Evolutionary conservation across 2,113 vertebrate species (phyloP), one percentile per base, ranked within the genome.

Genomic region (Caracal caracal): DNA sequence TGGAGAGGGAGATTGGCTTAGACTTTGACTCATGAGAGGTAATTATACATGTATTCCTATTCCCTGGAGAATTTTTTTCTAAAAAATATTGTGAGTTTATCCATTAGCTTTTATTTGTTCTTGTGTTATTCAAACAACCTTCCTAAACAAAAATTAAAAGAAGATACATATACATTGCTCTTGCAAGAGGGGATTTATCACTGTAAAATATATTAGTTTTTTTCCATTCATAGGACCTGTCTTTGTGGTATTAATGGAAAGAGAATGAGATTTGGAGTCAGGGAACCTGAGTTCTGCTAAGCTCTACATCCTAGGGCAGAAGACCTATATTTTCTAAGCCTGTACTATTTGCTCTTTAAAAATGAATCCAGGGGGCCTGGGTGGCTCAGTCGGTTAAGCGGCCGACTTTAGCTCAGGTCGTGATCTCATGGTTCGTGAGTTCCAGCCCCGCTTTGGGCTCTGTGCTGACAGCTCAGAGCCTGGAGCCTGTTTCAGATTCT

Each of bases 41-140:
- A 43, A 93, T 51, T 22, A 61, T 78, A 59, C 9, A 20, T 24
- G 19, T 33, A 30, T 70, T 3, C 1, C 78, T 91, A 63, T 85
- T 85, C 24, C 33, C 12, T 81, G 82, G 63, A 88, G 53, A 90
- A 53, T 75, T 95, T 93, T 92, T 66, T 79, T 95, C 84, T n/a
- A 65, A 85, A 86, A 95, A 78, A 73, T 71, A 53, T 43, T 17
- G 1, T 75, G n/a, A 73, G 3, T 79, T 61, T 78, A 47, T 80
- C 20, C 53, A 28, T 86, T 53, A 75, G 10, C 22, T 90, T 94
- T 79, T 87, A 86, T 90, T 92, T 95, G 40, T 17, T 91, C 22
- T 88, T 59, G 17, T 85, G 87, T 93, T 6, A 81, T 83, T 90
- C 15, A 92, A 92, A 78, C 11, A 73, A 17, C 0, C 0, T 75